Base-by-base conservation (phyloP, 92 coral and sea anemone species). In the Epizoanthus stellaris region DNA sequence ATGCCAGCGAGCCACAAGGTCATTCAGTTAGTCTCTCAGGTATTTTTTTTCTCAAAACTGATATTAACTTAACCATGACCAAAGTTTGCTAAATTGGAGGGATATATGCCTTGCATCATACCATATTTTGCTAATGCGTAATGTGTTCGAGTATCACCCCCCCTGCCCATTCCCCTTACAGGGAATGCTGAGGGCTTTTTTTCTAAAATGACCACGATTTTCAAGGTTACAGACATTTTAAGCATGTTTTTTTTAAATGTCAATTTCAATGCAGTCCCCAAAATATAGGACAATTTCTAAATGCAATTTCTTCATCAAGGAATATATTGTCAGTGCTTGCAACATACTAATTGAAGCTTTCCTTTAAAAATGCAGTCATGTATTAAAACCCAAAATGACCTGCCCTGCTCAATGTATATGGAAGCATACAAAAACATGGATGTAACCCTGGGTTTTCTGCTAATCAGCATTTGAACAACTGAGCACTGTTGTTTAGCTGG, bases 401-500 rank as follows among this genome's bases (percentile, higher is more conserved):
- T 30, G 36, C 36, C 36, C 36, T 30, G 36, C 36, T 30, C 36
- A 30, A 2, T 30, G 36, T 30, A 30, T 30, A 30, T 30, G 61
- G 61, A 57, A 57, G 61, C 17, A 57, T 57, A 57, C 61, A 13
- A 57, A 57, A 57, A 57, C 61, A 57, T 57, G 61, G 61, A 57
- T 57, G 61, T 57, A 57, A 57, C 61, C 61, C 13, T 57, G 61
- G 17, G 61, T 57, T 57, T 57, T 57, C 61, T 57, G 61, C 61
- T 57, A 57, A 57, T 12, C 61, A 57, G 61, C 61, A 57, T 57
- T 57, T 57, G 61, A 57, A 57, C 16, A 57, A 57, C 61, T 57
- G 17, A 57, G 61, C 61, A 57, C 61, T 57, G 61, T 57, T 57
- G 61, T 57, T 57, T 57, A 57, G 61, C 61, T 57, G 61, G 61